These are phyloP conservation scores for Candoia aspera DNA, from an alignment of 2,113 vertebrate genomes.

Conservation along the genomic window DNA sequence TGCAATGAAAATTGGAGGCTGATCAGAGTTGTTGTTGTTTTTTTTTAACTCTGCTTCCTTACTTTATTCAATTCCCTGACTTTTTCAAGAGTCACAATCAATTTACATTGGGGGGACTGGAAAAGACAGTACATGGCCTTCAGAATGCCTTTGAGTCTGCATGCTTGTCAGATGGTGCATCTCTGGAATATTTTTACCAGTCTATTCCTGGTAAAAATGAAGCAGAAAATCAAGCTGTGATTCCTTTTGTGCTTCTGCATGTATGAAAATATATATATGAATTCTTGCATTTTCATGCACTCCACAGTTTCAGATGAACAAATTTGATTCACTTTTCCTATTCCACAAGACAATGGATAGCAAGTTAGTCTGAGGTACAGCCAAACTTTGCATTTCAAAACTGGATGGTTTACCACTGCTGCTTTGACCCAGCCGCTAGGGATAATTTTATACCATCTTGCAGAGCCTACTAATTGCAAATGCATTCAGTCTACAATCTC, in stretches of 20 bases:
- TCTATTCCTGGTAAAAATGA: neutral
- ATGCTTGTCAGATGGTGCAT: neutral
- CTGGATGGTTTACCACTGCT: neutral
- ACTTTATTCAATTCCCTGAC: neutral
- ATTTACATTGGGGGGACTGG: neutral
- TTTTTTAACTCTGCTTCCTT: neutral
- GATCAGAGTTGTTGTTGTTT: neutral
- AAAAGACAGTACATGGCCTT: neutral
- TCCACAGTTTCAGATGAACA: neutral
- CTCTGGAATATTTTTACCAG: neutral
- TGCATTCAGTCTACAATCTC: neutral
- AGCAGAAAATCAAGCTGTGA: neutral
- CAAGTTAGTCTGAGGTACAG: too few species aligned
- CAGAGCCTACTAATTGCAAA: neutral
- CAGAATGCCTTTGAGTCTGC: neutral
- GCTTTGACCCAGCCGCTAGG: neutral
- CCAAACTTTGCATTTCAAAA: neutral
- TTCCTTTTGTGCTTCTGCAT: neutral
- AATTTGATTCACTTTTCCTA: neutral
- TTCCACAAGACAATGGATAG: too few species aligned
- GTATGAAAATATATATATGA: neutral
- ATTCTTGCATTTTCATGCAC: neutral
- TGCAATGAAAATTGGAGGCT: neutral
- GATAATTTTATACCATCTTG: neutral
- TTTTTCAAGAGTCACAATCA: conserved; percentile 13